phyloP scores from a whole-genome alignment of 2,888 invertebrate species.

The Folsomia manolachei region DNA sequence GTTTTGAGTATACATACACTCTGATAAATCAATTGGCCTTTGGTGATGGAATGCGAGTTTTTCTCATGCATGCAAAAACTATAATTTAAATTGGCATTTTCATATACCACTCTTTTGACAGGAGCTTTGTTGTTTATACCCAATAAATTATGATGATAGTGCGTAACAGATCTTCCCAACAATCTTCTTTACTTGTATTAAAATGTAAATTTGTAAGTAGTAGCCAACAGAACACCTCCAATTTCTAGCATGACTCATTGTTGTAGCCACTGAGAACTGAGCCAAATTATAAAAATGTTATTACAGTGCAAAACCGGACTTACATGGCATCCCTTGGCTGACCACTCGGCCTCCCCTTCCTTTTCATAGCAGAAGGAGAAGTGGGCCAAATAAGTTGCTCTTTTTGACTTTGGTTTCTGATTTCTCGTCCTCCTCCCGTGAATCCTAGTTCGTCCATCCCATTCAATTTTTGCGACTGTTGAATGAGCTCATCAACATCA shows the following conservation, averaged over 20 bases:
- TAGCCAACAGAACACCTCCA: too few species aligned
- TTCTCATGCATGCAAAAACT: background rate
- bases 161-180: background rate
- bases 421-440: background rate
- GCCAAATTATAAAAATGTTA: slow-evolving; percentile 26
- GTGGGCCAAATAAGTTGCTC: slow-evolving; percentile 4
- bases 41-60: background rate
- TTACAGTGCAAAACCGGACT: slow-evolving; percentile 41
- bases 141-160: background rate
- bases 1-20: too few species aligned
- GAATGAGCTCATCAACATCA: slow-evolving; percentile 5
- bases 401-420: background rate
- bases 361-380: too few species aligned
- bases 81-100: background rate
- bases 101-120: background rate
- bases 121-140: background rate
- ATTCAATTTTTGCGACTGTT: slow-evolving; percentile 16
- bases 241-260: too few species aligned
- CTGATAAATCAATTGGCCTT: too few species aligned
- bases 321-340: slow-evolving; percentile 31
- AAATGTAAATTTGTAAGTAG: too few species aligned
- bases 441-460: slow-evolving; percentile 11
- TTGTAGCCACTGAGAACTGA: background rate
- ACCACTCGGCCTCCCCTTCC: too few species aligned
- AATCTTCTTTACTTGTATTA: too few species aligned